Evolutionary conservation across 2,888 invertebrate species (phyloP).

Genomic region (Harpalus rufipes): DNA sequence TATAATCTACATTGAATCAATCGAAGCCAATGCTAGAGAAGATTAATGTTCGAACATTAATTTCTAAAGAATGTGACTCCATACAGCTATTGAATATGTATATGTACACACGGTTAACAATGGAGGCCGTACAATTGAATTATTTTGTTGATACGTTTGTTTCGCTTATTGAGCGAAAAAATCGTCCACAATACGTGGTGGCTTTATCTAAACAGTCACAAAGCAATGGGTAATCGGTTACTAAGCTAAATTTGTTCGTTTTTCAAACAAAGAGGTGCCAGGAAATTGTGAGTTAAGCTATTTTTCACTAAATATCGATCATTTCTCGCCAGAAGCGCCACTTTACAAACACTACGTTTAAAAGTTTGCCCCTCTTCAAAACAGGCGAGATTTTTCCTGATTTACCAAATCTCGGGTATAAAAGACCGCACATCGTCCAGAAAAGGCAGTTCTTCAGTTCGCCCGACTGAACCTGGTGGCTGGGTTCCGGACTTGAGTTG

Average conservation of each 20-base stretch:
- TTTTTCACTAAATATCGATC: neutral
- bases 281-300: neutral
- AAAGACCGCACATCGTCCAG: no score
- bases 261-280: neutral
- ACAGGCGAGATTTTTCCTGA: no score
- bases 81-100: constrained; percentile 6
- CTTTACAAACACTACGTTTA: no score
- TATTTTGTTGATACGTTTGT: constrained; percentile 35
- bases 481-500: no score
- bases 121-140: constrained; percentile 10
- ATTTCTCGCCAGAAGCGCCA: no score
- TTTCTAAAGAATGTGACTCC: neutral
- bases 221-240: constrained; percentile 16
- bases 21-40: constrained; percentile 1
- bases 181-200: constrained; percentile 24
- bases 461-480: no score
- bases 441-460: no score
- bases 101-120: constrained; percentile 6
- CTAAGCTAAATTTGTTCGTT: constrained; percentile 17
- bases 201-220: constrained; percentile 31
- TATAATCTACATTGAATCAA: neutral
- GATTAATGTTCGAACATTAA: neutral
- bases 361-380: no score
- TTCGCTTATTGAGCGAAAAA: constrained; percentile 34
- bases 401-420: no score